Percentiles rank a stretch among this genome's conserved stretches.
phyloP scores from a whole-genome alignment of 2,888 invertebrate species.

The Melinopterus prodromus region DNA sequence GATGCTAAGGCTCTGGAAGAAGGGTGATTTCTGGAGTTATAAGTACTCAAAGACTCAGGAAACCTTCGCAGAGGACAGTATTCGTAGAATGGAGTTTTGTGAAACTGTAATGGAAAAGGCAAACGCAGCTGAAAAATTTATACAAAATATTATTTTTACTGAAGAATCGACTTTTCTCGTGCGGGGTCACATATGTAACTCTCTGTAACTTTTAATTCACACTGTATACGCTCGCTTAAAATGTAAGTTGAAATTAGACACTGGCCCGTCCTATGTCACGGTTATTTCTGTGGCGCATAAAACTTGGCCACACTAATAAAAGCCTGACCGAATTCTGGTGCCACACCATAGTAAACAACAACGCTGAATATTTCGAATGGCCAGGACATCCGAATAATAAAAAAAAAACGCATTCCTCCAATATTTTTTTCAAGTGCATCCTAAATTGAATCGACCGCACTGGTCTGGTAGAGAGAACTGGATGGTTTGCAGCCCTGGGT shows the following conservation, averaged over 20 bases:
- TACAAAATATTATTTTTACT: no score
- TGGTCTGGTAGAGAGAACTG: background rate
- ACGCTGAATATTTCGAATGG: background rate
- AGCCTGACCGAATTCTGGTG: background rate
- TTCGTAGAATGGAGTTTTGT: no score
- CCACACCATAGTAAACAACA: background rate
- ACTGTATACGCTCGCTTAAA: background rate
- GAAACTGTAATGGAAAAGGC: no score
- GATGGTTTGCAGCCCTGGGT: background rate
- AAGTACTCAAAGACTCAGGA: no score
- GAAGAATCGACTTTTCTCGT: no score
- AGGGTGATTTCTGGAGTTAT: no score
- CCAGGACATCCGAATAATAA: background rate
- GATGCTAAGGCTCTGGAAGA: no score
- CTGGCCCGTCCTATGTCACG: background rate
- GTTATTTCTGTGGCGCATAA: background rate
- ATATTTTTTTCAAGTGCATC: background rate
- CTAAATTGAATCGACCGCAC: background rate
- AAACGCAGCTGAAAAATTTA: no score
- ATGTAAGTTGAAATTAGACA: background rate
- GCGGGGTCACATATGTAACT: no score
- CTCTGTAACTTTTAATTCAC: background rate
- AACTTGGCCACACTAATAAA: background rate
- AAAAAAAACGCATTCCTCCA: background rate
- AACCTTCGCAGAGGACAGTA: no score